Evolutionary conservation across 2,113 vertebrate species (phyloP), one percentile per base, ranked within the genome.

Genomic region (Sitta europaea): DNA sequence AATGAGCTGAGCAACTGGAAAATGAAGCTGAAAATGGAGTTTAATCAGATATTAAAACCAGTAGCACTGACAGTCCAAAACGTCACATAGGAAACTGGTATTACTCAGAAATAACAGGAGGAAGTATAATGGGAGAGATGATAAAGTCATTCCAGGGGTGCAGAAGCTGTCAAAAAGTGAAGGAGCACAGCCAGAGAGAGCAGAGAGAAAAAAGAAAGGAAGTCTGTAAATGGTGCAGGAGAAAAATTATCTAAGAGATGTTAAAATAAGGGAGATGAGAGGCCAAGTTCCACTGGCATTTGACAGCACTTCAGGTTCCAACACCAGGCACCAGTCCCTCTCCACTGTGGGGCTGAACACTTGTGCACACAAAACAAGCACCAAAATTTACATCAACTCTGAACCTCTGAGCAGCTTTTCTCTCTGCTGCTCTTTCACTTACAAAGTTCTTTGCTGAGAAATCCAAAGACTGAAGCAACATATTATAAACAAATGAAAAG

Each of bases 401-500:
- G 19, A 51, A 54, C 82, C 70, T 36, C 3, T 9, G 75, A 33
- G 16, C 63, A 43, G 36, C 27, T 2, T 23, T 48, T 62, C 67
- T 81, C 67, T 71, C 92, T 70, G 90, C 84, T 76, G 47, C 73
- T 5, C 8, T 67, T 65, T 13, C 51, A 28, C 29, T 87, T 82
- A 48, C 36, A 38, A 88, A 66, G 80, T 50, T 74, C 96, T 95
- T 88, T 74, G 88, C 55, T 88, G 93, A 95, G 85, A 94, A 97
- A 95, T 73, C 62, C 92, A 94, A 94, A 95, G 95, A 98, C 81
- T 86, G 95, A 98, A 98, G 97, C 97, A 96, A 98, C 78, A 10
- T 98, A 90, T 95, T 87, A 95, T 98, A 98, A 98, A 98, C 98
- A 96, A 98, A 97, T 98, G 94, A 98, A 98, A 98, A 98, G 97